phyloP scores from a whole-genome alignment of 2,797 vertebrate species.

The Steatocranus sp. region DNA sequence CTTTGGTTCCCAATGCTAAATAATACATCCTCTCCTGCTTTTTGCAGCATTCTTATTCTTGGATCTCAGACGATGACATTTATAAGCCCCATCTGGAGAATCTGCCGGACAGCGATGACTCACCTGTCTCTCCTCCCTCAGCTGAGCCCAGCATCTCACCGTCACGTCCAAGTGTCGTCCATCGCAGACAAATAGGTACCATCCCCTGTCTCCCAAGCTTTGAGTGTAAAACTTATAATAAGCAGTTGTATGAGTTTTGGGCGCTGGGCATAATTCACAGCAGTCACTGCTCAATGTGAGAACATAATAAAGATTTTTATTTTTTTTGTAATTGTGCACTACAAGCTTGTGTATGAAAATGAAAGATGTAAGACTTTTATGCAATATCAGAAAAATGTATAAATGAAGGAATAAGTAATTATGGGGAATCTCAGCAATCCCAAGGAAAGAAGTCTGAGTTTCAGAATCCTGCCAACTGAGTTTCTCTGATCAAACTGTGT shows the following conservation, averaged over 20 bases:
- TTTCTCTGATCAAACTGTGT: background rate
- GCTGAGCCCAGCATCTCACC: constrained; percentile 28
- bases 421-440: background rate
- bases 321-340: background rate
- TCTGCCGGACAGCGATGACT: constrained; percentile 28
- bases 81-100: constrained; percentile 76
- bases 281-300: background rate
- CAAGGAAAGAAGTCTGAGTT: background rate
- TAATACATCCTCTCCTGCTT: background rate
- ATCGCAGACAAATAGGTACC: constrained; percentile 89
- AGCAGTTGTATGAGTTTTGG: background rate
- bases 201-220: background rate
- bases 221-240: background rate
- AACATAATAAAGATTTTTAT: background rate
- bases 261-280: background rate
- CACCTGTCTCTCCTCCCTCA: background rate
- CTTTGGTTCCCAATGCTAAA: background rate
- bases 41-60: constrained; percentile 79
- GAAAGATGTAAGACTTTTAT: background rate
- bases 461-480: background rate
- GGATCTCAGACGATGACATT: constrained; percentile 96
- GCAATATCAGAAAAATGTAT: background rate
- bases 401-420: background rate
- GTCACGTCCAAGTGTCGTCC: constrained; percentile 76
- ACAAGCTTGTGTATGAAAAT: background rate